Evolutionary conservation across 2,113 vertebrate genomes (phyloP), one percentile per base, ranked within the genome.

Genomic region (Stictonetta naevosa): DNA sequence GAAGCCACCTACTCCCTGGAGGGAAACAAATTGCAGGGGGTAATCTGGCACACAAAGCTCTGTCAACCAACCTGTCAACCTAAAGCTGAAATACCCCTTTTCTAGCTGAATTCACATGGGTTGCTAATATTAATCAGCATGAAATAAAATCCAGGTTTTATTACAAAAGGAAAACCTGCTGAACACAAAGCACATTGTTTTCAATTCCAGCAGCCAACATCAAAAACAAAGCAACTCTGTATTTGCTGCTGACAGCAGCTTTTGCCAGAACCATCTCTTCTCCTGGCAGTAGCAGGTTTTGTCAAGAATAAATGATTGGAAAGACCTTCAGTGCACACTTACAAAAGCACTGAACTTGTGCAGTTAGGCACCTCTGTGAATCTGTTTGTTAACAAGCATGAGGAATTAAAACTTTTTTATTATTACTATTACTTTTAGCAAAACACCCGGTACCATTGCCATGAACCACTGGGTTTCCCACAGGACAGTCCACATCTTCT

Each of bases 361-460:
- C 33, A 19, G 8, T 19, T 6, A 4, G 81, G 33, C 28, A 34
- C 20, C 55, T 44, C 2, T 8, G 15, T 7, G 29, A 34, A 11
- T 15, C 42, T 25, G 7, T 15, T 33, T 71, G 38, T 33, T 50
- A 48, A 13, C 31, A 22, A 46, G 22, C 36, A 29, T 1, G 21
- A 63, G 11, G 8, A 69, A 60, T 46, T 33, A 55, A 55, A 52
- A 23, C 23, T 52, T 52, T 26, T 14, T 31, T 18, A 31, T 56
- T 56, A 17, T 56, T 56, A 55, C 28, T 29, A 8, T 64, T 40
- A 40, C 34, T 67, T 69, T 76, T 25, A 93, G 46, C 12, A 78
- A 52, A 90, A 56, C 18, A 25, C 8, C 6, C 34, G 50, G 46
- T 98, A 98, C 98, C 98, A 0, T 98, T 98, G 95, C 98, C 98